Conservation (phyloP, 2,888 invertebrate genomes). For the Ectropis crepuscularia region DNA sequence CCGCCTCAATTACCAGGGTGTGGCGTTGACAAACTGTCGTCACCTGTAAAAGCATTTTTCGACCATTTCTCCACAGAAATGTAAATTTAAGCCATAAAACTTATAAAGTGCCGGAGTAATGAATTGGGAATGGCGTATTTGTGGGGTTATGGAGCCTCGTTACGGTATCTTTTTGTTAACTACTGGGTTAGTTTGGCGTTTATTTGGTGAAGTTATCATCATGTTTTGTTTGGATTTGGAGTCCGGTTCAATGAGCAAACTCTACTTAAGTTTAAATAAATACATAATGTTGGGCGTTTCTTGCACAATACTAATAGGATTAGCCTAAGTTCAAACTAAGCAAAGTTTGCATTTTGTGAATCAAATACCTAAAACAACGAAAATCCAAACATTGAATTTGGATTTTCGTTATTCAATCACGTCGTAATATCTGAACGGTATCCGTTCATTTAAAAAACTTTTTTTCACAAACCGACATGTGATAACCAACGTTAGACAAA, state of each 20-base stretch:
- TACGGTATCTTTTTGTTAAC: conserved; percentile 26
- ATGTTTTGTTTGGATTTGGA: neutral
- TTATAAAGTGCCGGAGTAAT: conserved; percentile 38
- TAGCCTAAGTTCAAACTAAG: too few relatives aligned
- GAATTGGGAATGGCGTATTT: conserved; percentile 37
- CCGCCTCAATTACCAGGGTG: conserved; percentile 44
- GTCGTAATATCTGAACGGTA: too few relatives aligned
- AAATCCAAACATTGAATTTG: too few relatives aligned
- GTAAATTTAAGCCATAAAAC: conserved; percentile 38
- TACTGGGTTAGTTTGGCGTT: conserved; percentile 5
- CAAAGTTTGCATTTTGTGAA: too few relatives aligned
- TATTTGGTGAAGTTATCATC: neutral
- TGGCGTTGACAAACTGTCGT: conserved; percentile 46
- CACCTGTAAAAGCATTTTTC: conserved; percentile 41
- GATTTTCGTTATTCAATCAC: too few relatives aligned
- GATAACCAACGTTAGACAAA: too few relatives aligned
- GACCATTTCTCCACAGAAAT: conserved; percentile 33
- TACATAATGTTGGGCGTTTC: too few relatives aligned
- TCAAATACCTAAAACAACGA: too few relatives aligned
- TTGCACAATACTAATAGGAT: too few relatives aligned
- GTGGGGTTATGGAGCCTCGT: conserved; percentile 27
- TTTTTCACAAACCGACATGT: too few relatives aligned
- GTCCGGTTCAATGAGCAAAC: neutral
- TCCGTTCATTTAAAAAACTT: too few relatives aligned
- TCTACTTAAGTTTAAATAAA: too few relatives aligned